Evolutionary conservation across 2,113 vertebrate genomes (phyloP), one percentile per base, ranked within the genome.

Genomic region (Zosterops pallidus): DNA sequence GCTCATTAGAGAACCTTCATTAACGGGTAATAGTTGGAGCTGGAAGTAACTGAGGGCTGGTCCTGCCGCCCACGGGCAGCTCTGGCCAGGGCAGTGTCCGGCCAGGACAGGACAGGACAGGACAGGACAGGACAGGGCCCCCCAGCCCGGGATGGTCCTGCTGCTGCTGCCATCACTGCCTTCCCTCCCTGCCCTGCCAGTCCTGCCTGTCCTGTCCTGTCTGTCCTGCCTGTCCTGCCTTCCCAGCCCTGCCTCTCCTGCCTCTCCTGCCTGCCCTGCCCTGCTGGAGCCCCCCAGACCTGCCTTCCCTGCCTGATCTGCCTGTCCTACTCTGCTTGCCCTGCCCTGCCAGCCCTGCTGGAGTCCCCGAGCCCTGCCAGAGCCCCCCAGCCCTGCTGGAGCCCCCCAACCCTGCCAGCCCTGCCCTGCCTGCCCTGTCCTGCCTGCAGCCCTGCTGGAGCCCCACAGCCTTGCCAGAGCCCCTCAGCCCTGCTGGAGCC

Each of bases 1-100:
- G 92, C 83, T 97, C 95, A 95, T 97, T 96, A 97, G 94, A 56
- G 94, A 95, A 44, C 83, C 68, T 92, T 87, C 95, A 91, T 94
- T 92, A 86, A 65, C 5, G 25, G 64, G 64, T 88, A 94, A 89
- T 71, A 69, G 63, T 11, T 55, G 83, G 55, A 90, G 74, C 78
- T 95, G 68, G 81, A 85, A 63, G 37, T 70, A 37, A 23, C 20
- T 3, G 46, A 5, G 14, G 70, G 68, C 70, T 16, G 78, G 6
- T 70, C 53, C 83, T 65, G 79, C 59, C 28, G 28, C 79, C 86
- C 91, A 84, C 50, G 0, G 2, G 1, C 57, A 14, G 67, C 5
- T 41, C 33, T 3, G 77, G 42, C 52, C 3, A 0, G 57, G 60
- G 31, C 25, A 64, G 28, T 0, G 1, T 25, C 57, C 64, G 16